Evolutionary conservation across 2,113 vertebrate species (phyloP), one percentile per base, ranked within the genome.

Genomic region (Electrona antarctica): DNA sequence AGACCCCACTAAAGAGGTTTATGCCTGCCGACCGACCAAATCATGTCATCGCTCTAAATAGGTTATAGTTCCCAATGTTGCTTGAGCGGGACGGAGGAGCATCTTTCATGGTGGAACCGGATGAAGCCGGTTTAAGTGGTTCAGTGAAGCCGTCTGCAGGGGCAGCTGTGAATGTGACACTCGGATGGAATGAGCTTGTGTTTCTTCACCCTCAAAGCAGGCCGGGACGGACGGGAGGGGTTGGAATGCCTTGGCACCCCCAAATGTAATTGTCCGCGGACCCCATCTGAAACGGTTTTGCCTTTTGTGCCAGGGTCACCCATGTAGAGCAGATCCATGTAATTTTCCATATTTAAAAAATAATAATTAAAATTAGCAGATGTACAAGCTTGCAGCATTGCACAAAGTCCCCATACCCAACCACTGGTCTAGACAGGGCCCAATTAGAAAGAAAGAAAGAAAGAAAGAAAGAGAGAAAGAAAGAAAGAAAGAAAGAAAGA

Each of bases 11-110:
- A 64, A 6, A 8, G 61, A 3, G 73, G 28, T 79, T 81, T 70
- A 74, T 83, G 29, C 71, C 64, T 21, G 68, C 21, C 21, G 21
- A 21, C 67, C 64, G 60, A 79, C 47, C 62, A 63, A 77, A 76
- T 79, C 51, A 10, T 63, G 1, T 29, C 2, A 55, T 45, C 21
- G 0, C 4, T 21, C 13, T 7, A 0, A 56, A 63, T 66, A 59
- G 50, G 55, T 13, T 4, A 28, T 33, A 29, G 47, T 64, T 73
- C 33, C 3, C 8, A 12, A 12, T 6, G 13, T 46, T 12, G 3
- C 33, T 41, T 33, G 29, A 33, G 29, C 33, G 33, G 0, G 13
- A 80, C 58, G 21, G 60, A 8, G 46, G 50, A 33, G 4, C 41
- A 15, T 70, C 59, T 74, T 74, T 49, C 61, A 9, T 13, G 48